Conservation (phyloP, 2,113 vertebrate genomes). For the Peucedramus taeniatus region DNA sequence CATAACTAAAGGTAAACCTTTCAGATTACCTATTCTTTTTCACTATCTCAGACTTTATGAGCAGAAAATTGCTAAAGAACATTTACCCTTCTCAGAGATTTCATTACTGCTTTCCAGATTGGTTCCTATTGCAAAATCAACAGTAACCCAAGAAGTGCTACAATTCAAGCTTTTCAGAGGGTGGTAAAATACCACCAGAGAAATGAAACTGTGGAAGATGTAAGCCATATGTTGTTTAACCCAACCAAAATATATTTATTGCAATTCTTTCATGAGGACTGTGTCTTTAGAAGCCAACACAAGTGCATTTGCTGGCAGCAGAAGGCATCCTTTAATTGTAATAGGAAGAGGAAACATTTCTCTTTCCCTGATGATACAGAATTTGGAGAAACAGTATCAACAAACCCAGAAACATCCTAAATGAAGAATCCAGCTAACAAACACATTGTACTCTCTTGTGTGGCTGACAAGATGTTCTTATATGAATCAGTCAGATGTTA, state of each 20-base stretch:
- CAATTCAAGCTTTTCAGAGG: constrained; percentile 47
- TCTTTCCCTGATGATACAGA: not conserved
- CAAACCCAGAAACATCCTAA: not conserved
- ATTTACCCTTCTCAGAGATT: constrained; percentile 1
- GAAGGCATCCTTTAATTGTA: not conserved
- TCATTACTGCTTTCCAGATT: constrained; percentile 3
- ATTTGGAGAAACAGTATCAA: not conserved
- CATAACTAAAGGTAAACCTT: not conserved
- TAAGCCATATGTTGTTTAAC: constrained; percentile 72
- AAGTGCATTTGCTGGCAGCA: not conserved
- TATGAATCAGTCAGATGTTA: constrained; percentile 5
- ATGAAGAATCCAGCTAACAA: not conserved
- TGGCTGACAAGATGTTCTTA: not conserved
- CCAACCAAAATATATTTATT: constrained; percentile 63
- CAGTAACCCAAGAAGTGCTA: not conserved
- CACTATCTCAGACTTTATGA: not conserved
- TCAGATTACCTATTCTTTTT: constrained; percentile 18
- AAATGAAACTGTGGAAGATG: constrained; percentile 50
- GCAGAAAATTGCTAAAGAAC: not conserved
- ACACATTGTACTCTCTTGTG: not conserved
- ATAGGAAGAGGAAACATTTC: not conserved
- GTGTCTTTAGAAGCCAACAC: constrained; percentile 47
- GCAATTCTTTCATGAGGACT: constrained; percentile 41
- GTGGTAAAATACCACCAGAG: constrained; percentile 57
- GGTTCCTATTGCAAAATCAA: constrained; percentile 11